Evolutionary conservation across 2,797 vertebrate species (phyloP), one percentile per base, ranked within the genome.

Genomic region (Gymnocypris eckloni): DNA sequence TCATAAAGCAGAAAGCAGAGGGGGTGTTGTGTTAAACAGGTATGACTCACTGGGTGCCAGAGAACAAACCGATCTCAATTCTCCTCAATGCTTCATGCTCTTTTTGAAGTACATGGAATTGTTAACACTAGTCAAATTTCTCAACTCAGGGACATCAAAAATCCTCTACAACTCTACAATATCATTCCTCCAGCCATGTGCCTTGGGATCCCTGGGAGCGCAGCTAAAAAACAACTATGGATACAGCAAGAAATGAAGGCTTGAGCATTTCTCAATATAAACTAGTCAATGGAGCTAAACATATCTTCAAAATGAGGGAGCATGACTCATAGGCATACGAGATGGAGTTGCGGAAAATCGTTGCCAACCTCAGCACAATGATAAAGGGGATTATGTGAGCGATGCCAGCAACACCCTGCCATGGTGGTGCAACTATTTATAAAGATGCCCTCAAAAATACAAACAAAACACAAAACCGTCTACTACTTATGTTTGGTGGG

Each of bases 341-440:
- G 83, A 87, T 70, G 82, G 80, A 88, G 84, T 83, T 76, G 81
- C 37, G 61, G 78, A 75, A 86, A 86, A 80, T 73, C 86, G 75
- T 79, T 89, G 82, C 85, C 82, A 90, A 88, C 79, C 89, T 85
- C 77, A 84, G 77, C 56, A 56, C 84, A 77, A 87, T 86, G 86
- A 86, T 87, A 86, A 87, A 88, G 78, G 80, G 83, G 86, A 84
- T 90, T 87, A 79, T 87, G 52, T 81, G 81, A 86, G 83, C 76
- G 88, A 77, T 81, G 79, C 61, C 80, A 88, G 81, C 50, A 79
- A 66, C 76, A 82, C 76, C 85, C 81, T 79, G 77, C 79, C 76
- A 81, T 73, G 84, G 52, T 88, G 82, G 86, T 73, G 82, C 15
- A 56, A 83, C 84, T 90, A 90, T 92, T 91, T 92, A 81, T 83